phyloP scores from a whole-genome alignment of 2,113 vertebrate species.

The Antennarius striatus region DNA sequence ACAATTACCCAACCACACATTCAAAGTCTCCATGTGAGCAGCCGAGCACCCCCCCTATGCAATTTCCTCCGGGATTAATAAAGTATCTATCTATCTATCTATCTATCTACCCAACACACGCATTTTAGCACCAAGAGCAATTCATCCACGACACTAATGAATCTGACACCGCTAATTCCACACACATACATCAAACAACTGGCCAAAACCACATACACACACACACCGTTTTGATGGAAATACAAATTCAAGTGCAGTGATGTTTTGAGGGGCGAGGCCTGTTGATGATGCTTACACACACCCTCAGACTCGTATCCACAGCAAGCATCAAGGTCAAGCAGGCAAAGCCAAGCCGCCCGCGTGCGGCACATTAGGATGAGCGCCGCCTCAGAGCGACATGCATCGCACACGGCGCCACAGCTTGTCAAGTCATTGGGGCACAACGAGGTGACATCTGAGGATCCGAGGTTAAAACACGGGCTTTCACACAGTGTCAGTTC shows the following conservation, averaged over 20 bases:
- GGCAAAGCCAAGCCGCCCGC: background rate
- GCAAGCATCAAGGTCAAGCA: conserved; percentile 52
- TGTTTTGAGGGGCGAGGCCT: background rate
- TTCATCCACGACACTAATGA: conserved; percentile 13
- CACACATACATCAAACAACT: background rate
- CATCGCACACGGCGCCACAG: conserved; percentile 15
- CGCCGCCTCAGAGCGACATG: background rate
- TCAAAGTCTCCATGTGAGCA: conserved; percentile 22
- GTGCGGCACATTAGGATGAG: conserved; percentile 1
- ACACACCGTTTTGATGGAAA: conserved; percentile 26
- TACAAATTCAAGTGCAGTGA: conserved; percentile 11
- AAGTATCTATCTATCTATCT: too few species aligned
- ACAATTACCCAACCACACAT: conserved; percentile 43
- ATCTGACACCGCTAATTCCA: conserved; percentile 1
- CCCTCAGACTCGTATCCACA: conserved; percentile 24
- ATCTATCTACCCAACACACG: conserved; percentile 24
- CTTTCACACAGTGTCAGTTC: conserved; percentile 53
- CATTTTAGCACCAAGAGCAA: too few species aligned
- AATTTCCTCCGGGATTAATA: too few species aligned
- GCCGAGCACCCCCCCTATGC: conserved; percentile 15
- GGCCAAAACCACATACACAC: conserved; percentile 8
- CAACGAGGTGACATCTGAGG: conserved; percentile 39
- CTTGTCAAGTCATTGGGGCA: conserved; percentile 29
- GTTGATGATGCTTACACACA: conserved; percentile 5
- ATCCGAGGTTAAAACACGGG: conserved; percentile 32